phyloP scores from a whole-genome alignment of 2,888 invertebrate genomes.

The Folsomia candida region DNA sequence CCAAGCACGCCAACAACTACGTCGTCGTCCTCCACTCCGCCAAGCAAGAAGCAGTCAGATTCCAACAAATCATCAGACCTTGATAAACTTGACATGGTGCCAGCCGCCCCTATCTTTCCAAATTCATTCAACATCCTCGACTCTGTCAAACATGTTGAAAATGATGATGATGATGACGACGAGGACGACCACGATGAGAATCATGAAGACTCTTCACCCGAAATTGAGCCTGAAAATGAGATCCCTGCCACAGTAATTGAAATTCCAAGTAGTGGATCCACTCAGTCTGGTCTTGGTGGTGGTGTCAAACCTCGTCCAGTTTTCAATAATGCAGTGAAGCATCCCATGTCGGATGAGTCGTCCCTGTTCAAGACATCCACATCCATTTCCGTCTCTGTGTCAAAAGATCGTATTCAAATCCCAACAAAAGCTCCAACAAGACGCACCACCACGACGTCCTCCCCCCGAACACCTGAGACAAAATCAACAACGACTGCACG shows the following conservation, averaged over 20 bases:
- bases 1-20: neutral
- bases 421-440: constrained; percentile 16
- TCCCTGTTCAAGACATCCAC: constrained; percentile 34
- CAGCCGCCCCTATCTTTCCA: constrained; percentile 30
- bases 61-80: neutral
- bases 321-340: constrained; percentile 14
- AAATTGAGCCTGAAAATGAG: constrained; percentile 8
- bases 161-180: constrained; percentile 16
- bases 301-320: constrained; percentile 14
- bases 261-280: neutral
- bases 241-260: neutral
- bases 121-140: constrained; percentile 43
- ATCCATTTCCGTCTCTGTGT: constrained; percentile 39
- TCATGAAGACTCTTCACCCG: neutral
- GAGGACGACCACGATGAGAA: constrained; percentile 22
- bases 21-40: neutral
- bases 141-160: constrained; percentile 17
- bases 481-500: constrained; percentile 7
- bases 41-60: neutral
- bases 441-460: constrained; percentile 19
- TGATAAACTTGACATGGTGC: constrained; percentile 21
- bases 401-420: constrained; percentile 5
- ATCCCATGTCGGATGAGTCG: neutral
- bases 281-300: too few relatives aligned
- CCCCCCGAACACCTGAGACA: constrained; percentile 10